A percentile compares a stretch with the other conserved stretches of the same genome.
These are phyloP conservation scores for Setophaga kirtlandii DNA, from an alignment of 2,113 vertebrate species.

Conservation along the genomic window DNA sequence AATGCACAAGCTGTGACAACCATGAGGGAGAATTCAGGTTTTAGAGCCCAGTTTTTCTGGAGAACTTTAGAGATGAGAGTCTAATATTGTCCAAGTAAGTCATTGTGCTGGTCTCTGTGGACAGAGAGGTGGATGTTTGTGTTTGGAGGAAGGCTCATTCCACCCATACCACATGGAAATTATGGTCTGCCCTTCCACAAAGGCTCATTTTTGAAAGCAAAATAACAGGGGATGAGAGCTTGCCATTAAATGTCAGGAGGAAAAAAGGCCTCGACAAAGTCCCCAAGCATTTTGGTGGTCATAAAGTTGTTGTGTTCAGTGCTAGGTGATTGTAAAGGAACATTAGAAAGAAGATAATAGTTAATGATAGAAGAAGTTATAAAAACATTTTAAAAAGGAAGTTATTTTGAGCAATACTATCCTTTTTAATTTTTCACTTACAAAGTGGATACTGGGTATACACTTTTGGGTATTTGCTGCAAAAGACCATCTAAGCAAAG, in stretches of 20 bases:
- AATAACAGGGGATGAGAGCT: not conserved
- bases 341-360: not conserved
- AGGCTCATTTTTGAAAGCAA: not conserved
- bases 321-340: not conserved
- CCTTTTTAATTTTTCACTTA: not conserved
- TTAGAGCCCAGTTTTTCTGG: not conserved
- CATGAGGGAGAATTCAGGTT: not conserved
- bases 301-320: not conserved
- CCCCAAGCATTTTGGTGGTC: not conserved
- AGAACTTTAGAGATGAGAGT: not conserved
- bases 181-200: not conserved
- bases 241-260: not conserved
- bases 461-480: not conserved
- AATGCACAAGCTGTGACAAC: not conserved
- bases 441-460: not conserved
- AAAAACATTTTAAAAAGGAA: not conserved
- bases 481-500: not conserved
- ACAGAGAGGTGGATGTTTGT: not conserved
- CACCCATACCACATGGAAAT: not conserved
- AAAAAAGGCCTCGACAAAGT: not conserved
- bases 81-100: not conserved
- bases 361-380: not conserved
- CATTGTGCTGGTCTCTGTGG: rapidly evolving
- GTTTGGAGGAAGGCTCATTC: not conserved
- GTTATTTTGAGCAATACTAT: not conserved